Conservation (phyloP, 2,888 invertebrate species). For the Cloeon dipterum region DNA sequence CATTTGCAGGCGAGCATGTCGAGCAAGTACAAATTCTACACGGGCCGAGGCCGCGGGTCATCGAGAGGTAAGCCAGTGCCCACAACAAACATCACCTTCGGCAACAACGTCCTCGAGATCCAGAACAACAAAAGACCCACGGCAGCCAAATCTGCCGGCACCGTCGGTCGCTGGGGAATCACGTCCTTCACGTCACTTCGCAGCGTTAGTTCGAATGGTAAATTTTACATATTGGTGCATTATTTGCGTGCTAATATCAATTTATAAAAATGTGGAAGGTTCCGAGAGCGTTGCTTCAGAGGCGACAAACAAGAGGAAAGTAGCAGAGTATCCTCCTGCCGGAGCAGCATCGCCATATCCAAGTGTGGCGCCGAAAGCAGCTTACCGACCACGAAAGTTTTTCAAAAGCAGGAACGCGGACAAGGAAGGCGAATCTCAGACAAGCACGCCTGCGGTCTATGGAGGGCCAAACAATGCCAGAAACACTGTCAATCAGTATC, state of each 20-base stretch:
- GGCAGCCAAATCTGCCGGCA: constrained; percentile 72
- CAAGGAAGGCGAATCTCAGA: too few species aligned
- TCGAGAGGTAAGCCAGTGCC: background rate
- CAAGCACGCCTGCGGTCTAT: too few species aligned
- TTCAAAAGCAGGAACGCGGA: constrained; percentile 63
- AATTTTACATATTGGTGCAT: too few species aligned
- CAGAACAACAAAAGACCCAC: constrained; percentile 73
- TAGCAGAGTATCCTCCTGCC: constrained; percentile 14
- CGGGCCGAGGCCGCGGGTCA: background rate
- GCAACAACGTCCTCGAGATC: constrained; percentile 39
- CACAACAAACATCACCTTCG: constrained; percentile 34
- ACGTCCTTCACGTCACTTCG: constrained; percentile 81
- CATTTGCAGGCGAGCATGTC: background rate
- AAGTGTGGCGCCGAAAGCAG: constrained; percentile 21
- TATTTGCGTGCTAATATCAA: too few species aligned
- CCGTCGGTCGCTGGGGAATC: constrained; percentile 85
- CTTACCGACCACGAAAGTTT: constrained; percentile 64
- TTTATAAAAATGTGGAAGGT: too few species aligned
- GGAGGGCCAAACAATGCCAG: too few species aligned
- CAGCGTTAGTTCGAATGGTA: constrained; percentile 46
- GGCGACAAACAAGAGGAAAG: constrained; percentile 13
- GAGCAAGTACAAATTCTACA: background rate
- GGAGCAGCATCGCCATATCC: background rate
- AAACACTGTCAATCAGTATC: too few species aligned
- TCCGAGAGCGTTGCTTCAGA: too few species aligned